These are phyloP conservation scores for Cairina moschata DNA, from an alignment of 2,113 vertebrate genomes.

Conservation along the genomic window DNA sequence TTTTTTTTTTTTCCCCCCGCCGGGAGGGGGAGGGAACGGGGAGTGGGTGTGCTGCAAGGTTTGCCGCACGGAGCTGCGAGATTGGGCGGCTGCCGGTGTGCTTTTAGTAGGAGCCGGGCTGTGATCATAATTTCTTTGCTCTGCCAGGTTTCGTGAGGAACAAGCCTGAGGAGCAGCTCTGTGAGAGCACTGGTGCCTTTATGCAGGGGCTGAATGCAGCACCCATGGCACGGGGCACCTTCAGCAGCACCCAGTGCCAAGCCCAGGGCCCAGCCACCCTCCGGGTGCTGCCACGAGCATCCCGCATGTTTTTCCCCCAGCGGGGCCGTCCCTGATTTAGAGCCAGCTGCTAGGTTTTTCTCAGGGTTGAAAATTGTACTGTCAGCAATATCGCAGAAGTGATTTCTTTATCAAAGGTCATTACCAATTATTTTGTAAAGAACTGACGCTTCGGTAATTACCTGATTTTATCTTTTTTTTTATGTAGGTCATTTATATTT, in stretches of 20 bases:
- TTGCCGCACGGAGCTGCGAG: slow-evolving; percentile 62
- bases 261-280: background rate
- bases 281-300: background rate
- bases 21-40: slow-evolving; percentile 44
- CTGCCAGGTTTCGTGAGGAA: background rate
- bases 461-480: slow-evolving; percentile 61
- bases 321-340: background rate
- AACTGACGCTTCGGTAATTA: slow-evolving; percentile 45
- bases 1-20: background rate
- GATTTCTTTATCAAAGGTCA: slow-evolving; percentile 69
- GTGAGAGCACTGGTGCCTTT: rapidly evolving
- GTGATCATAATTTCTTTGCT: background rate
- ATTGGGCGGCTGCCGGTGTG: slow-evolving; percentile 34
- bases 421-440: slow-evolving; percentile 67
- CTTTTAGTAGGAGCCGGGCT: slow-evolving; percentile 1
- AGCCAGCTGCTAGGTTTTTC: background rate
- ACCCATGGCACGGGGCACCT: background rate
- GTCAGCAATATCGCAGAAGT: slow-evolving; percentile 43
- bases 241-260: rapidly evolving
- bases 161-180: background rate
- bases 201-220: background rate
- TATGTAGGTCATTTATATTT: slow-evolving; percentile 58
- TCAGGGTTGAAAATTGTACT: background rate
- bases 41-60: slow-evolving; percentile 64
- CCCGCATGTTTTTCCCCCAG: background rate